phyloP scores from a whole-genome alignment of 1,140 invertebrate genomes.

The Calliopsis andreniformis region DNA sequence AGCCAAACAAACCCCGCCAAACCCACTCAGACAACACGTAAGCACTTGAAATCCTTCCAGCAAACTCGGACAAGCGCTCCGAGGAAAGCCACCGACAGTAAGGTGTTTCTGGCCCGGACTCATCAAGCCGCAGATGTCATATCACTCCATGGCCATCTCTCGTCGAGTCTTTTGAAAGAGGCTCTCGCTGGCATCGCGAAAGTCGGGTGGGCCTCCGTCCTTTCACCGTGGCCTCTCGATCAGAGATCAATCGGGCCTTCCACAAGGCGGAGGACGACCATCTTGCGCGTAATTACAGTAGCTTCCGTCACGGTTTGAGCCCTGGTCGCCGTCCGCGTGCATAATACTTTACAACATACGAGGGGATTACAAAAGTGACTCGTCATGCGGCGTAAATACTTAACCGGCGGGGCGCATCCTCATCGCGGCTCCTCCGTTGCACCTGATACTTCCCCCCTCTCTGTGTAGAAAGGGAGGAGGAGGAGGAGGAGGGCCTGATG shows the following conservation, averaged over 20 bases:
- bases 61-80: too few species aligned
- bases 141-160: background rate
- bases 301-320: conserved; percentile 66
- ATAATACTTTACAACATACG: conserved; percentile 69
- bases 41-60: too few species aligned
- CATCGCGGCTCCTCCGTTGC: conserved; percentile 54
- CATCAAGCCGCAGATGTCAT: background rate
- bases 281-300: conserved; percentile 69
- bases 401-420: conserved; percentile 61
- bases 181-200: conserved; percentile 20
- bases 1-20: too few species aligned
- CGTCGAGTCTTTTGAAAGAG: background rate
- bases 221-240: conserved; percentile 60
- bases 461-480: too few species aligned
- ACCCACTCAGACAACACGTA: too few species aligned
- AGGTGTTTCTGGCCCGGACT: background rate
- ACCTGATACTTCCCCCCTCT: conserved; percentile 68
- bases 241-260: conserved; percentile 54
- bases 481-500: too few species aligned
- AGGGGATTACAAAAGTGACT: conserved; percentile 72
- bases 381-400: conserved; percentile 72
- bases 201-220: conserved; percentile 17
- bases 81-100: background rate
- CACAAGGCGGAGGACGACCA: conserved; percentile 45
- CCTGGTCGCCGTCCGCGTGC: conserved; percentile 60